Evolutionary conservation across 2,888 invertebrate species (phyloP).

Genomic region (Papilio gigon): DNA sequence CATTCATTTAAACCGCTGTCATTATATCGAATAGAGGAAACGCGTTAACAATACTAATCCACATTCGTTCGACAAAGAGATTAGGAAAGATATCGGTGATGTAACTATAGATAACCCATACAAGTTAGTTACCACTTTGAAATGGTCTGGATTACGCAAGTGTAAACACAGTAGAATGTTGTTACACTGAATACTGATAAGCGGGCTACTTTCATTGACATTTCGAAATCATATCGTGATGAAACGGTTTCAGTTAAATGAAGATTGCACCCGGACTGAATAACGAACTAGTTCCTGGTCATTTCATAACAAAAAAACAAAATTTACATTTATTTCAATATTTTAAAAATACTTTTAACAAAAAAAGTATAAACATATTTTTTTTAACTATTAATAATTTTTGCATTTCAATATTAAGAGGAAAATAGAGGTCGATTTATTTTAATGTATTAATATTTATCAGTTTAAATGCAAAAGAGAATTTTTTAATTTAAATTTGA

Average conservation of each 20-base stretch:
- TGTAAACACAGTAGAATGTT: conserved; percentile 50
- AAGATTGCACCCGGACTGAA: conserved; percentile 57
- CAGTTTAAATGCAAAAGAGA: background rate
- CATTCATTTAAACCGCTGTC: background rate
- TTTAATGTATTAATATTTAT: background rate
- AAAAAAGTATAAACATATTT: background rate
- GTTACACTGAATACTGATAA: conserved; percentile 57
- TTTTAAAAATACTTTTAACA: background rate
- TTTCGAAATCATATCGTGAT: conserved; percentile 48
- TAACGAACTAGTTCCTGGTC: conserved; percentile 56
- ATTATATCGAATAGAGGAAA: background rate
- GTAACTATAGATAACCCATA: conserved; percentile 47
- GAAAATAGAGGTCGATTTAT: background rate
- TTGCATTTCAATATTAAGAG: too few species aligned
- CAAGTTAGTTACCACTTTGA: conserved; percentile 52
- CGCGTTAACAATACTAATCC: background rate
- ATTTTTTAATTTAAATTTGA: background rate
- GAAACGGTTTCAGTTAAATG: conserved; percentile 55
- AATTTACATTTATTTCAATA: background rate
- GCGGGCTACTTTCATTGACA: conserved; percentile 51
- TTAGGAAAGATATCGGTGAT: conserved; percentile 36
- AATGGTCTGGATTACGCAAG: conserved; percentile 60
- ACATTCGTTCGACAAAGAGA: conserved; percentile 24
- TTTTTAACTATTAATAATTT: too few species aligned
- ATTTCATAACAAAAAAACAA: conserved; percentile 24